These are phyloP conservation scores for Megatriorchis doriae DNA, from an alignment of 2,113 vertebrate species.

Conservation along the genomic window DNA sequence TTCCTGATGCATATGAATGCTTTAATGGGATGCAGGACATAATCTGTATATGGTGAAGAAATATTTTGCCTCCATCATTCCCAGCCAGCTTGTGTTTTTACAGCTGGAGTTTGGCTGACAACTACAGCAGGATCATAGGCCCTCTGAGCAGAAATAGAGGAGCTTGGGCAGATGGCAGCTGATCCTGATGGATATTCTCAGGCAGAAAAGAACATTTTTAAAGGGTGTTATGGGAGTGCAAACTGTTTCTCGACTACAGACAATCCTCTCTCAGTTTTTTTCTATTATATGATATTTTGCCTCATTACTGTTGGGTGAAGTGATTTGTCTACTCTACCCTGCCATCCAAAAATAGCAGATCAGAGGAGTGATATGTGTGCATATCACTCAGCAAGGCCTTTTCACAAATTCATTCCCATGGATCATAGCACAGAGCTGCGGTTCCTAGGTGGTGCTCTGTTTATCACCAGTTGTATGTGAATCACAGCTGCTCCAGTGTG, in stretches of 20 bases:
- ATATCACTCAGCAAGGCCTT: background rate
- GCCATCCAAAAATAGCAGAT: background rate
- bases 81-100: constrained; percentile 35
- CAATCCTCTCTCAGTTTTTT: background rate
- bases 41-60: background rate
- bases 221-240: background rate
- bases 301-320: background rate
- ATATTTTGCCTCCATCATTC: background rate
- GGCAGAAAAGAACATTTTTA: background rate
- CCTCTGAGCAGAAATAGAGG: background rate
- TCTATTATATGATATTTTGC: background rate
- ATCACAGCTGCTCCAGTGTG: background rate
- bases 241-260: background rate
- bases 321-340: background rate
- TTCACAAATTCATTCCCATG: background rate
- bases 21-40: background rate
- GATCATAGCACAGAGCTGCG: background rate
- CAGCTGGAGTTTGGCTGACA: constrained; percentile 32
- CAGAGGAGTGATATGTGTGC: background rate
- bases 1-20: background rate
- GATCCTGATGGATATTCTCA: background rate
- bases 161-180: constrained; percentile 8
- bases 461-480: background rate
- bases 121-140: background rate
- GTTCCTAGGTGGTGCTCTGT: background rate